Evolutionary conservation across 2,113 vertebrate genomes (phyloP), one percentile per base, ranked within the genome.

Genomic region (Echinops telfairi): DNA sequence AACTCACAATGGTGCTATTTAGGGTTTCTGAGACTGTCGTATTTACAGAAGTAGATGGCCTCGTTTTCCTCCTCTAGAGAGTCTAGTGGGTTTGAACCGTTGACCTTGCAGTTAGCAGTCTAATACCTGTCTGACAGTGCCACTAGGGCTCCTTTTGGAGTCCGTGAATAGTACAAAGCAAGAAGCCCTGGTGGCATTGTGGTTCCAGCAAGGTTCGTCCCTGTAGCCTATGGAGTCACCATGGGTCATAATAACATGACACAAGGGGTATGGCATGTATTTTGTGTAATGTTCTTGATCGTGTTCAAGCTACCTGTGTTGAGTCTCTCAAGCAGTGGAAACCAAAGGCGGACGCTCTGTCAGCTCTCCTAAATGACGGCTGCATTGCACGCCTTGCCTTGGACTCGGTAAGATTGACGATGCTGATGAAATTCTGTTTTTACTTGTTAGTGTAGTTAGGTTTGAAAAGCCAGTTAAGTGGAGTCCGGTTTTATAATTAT

Each of bases 401-500:
- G 66, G 19, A 40, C 57, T 83, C 40, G 62, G 29, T 1, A 88
- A 36, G 40, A 79, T 87, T 76, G 86, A 64, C 58, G 83, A 80
- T 78, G 38, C 20, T 60, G 27, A 80, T 89, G 29, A 85, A 85
- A 76, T 60, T 77, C 17, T 76, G 23, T 81, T 78, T 92, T 68
- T 73, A 83, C 60, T 66, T 57, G 20, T 79, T 36, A 89, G 36
- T 58, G 19, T 92, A 70, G 12, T 11, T 36, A 33, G n/a, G 47
- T 53, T 66, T 88, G 73, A 89, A 36, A n/a, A 43, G 88, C 81
- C 25, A 10, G 90, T 20, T 29, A 87, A 7, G 3, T 4, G 23
- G 66, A 93, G 38, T 77, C 92, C 94, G 78, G 77, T 91, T 79
- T 92, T 86, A 82, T 94, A 92, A 84, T 86, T 86, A 66, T 25